A percentile compares a stretch with the other conserved stretches of the same genome.
phyloP scores from a whole-genome alignment of 1,140 invertebrate species.

The Bombus huntii region DNA sequence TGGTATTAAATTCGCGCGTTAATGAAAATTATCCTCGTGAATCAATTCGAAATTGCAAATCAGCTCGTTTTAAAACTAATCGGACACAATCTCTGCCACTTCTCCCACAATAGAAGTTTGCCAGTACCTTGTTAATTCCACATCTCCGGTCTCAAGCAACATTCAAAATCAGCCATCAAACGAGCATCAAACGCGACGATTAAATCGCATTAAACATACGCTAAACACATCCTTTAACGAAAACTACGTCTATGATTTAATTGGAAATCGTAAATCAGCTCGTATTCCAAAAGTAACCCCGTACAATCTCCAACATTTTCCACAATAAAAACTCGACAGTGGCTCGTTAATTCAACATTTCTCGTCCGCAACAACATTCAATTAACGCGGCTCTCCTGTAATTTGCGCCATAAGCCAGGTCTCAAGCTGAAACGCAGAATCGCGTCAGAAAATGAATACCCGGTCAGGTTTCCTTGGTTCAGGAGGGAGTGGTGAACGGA shows the following conservation, averaged over 20 bases:
- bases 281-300: no score
- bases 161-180: not conserved
- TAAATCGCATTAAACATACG: not conserved
- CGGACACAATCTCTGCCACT: not conserved
- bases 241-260: not conserved
- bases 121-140: not conserved
- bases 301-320: not conserved
- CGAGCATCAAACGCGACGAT: not conserved
- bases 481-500: constrained; percentile 70
- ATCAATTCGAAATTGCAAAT: not conserved
- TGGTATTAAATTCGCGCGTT: not conserved
- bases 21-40: not conserved
- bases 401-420: not conserved
- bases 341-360: not conserved
- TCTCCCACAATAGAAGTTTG: not conserved
- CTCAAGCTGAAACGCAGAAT: constrained; percentile 49
- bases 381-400: constrained; percentile 8
- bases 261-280: not conserved
- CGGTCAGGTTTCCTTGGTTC: constrained; percentile 61
- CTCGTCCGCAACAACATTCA: not conserved
- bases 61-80: not conserved
- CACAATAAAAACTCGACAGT: not conserved
- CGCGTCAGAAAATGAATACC: constrained; percentile 71
- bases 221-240: not conserved
- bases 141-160: not conserved